Percentiles rank a stretch among this genome's conserved stretches.
Conservation (phyloP, 2,113 vertebrate species). For the Silurus glanis region DNA sequence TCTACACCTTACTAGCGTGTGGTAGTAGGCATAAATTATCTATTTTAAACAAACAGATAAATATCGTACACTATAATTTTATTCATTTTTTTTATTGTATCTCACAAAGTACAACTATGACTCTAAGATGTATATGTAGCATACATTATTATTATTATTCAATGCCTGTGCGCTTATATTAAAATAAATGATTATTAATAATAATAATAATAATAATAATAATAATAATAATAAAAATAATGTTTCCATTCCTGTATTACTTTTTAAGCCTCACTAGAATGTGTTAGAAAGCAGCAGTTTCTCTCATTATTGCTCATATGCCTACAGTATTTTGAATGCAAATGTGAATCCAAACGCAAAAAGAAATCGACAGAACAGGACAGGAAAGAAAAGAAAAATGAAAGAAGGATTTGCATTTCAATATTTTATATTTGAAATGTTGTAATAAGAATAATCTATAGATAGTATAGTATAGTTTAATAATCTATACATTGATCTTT, state of each 20-base stretch:
- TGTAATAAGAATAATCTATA: too few relatives aligned
- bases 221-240: not conserved
- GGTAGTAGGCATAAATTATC: not conserved
- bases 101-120: too few relatives aligned
- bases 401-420: too few relatives aligned
- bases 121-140: not conserved
- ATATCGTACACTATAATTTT: not conserved
- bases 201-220: not conserved
- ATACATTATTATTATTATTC: too few relatives aligned
- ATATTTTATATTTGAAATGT: too few relatives aligned
- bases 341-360: too few relatives aligned
- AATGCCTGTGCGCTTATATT: not conserved
- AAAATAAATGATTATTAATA: not conserved
- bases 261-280: not conserved
- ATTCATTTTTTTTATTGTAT: not conserved
- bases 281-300: not conserved
- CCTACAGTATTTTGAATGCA: too few relatives aligned
- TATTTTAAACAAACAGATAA: not conserved
- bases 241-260: not conserved
- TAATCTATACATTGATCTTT: too few relatives aligned
- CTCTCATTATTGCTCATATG: too few relatives aligned
- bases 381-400: too few relatives aligned
- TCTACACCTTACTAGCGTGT: not conserved
- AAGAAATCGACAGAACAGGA: too few relatives aligned
- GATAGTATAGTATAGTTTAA: too few relatives aligned